These are phyloP conservation scores for Gasterosteus nipponicus DNA, from an alignment of 2,113 vertebrate genomes.

Conservation along the genomic window DNA sequence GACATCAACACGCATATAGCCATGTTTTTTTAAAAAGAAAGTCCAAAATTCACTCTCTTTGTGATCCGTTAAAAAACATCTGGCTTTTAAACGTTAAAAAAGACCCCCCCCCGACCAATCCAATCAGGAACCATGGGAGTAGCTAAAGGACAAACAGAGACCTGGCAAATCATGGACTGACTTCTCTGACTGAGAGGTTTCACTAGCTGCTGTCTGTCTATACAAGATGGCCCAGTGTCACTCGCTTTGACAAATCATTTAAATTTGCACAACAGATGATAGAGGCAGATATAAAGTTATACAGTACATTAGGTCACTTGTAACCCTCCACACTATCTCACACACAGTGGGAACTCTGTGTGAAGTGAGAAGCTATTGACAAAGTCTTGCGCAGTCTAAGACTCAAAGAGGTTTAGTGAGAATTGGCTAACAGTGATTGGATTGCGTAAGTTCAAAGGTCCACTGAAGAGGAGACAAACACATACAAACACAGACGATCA, in stretches of 20 bases:
- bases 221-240: neutral
- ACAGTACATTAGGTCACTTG: neutral
- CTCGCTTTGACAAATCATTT: neutral
- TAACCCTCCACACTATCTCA: neutral
- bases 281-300: neutral
- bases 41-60: neutral
- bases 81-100: no score
- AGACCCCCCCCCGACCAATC: neutral
- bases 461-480: conserved; percentile 24
- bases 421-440: conserved; percentile 50
- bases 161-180: neutral
- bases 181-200: neutral
- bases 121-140: conserved; percentile 6
- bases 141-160: neutral
- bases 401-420: conserved; percentile 61
- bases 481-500: conserved; percentile 12
- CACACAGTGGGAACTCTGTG: conserved; percentile 3
- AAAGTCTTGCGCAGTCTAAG: conserved; percentile 24
- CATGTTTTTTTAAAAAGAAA: neutral
- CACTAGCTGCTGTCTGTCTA: no score
- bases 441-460: conserved; percentile 42
- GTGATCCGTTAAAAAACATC: neutral
- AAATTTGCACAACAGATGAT: neutral
- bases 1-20: neutral
- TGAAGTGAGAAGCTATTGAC: conserved; percentile 25